Conservation (phyloP, 1,140 invertebrate species). For the Drosophila pseudoobscura region DNA sequence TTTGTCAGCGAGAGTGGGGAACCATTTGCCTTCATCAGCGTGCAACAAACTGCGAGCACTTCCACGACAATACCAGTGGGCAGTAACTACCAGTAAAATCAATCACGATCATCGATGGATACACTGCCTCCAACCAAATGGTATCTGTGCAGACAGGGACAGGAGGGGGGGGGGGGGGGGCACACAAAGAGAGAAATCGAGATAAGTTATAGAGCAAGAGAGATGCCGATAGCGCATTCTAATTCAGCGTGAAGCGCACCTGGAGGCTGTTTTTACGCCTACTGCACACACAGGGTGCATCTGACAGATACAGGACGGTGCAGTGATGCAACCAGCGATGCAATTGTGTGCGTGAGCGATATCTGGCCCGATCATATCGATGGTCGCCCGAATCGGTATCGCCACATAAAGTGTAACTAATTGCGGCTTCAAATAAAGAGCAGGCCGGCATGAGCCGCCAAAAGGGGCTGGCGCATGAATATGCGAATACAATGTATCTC, state of each 20-base stretch:
- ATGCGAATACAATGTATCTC: conserved; percentile 10
- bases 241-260: conserved; percentile 82
- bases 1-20: conserved; percentile 11
- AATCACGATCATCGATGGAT: conserved; percentile 52
- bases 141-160: conserved; percentile 5
- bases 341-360: conserved; percentile 32
- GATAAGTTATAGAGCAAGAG: conserved; percentile 5
- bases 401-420: conserved; percentile 81
- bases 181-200: conserved; percentile 3
- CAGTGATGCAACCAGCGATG: conserved; percentile 18
- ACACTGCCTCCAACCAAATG: not conserved
- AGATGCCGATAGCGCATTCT: conserved; percentile 66
- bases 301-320: conserved; percentile 17
- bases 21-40: not conserved
- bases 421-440: conserved; percentile 81
- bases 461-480: conserved; percentile 26
- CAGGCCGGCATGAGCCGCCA: conserved; percentile 44
- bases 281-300: conserved; percentile 29
- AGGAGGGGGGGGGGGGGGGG: conserved; percentile 10
- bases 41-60: conserved; percentile 12
- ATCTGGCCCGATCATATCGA: conserved; percentile 65
- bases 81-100: conserved; percentile 53
- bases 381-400: conserved; percentile 60
- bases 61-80: conserved; percentile 36
- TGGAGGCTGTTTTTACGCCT: conserved; percentile 73